These are phyloP conservation scores for Cephalopachus bancanus DNA, from an alignment of 2,797 vertebrate genomes.

Conservation along the genomic window DNA sequence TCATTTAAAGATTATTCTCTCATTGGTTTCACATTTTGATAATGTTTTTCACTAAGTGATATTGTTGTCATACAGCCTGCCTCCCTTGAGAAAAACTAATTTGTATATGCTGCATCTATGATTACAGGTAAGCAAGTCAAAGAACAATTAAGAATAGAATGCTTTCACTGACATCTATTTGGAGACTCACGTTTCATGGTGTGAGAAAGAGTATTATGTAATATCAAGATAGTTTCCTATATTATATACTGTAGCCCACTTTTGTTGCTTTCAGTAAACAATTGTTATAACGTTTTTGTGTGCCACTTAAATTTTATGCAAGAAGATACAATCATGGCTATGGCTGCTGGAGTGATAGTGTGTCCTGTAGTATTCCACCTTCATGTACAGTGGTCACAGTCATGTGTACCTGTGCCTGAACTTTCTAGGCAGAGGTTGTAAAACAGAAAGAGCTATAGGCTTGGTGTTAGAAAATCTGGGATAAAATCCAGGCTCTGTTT, in stretches of 20 bases:
- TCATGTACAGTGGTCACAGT: rapidly evolving
- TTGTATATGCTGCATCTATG: background rate
- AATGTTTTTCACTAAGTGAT: background rate
- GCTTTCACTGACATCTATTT: background rate
- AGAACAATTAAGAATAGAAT: background rate
- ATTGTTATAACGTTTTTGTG: background rate
- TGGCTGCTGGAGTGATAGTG: background rate
- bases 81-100: background rate
- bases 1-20: background rate
- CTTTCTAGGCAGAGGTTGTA: background rate
- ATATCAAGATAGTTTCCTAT: background rate
- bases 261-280: slow-evolving; percentile 22
- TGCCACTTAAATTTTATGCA: background rate
- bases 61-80: background rate
- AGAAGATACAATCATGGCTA: background rate
- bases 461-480: background rate
- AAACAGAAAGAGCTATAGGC: background rate
- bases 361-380: background rate
- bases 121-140: background rate
- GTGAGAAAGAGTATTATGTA: background rate
- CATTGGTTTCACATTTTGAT: background rate
- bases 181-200: background rate
- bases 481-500: background rate
- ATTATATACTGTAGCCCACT: background rate
- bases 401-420: background rate